Base-by-base conservation (phyloP, 2,113 vertebrate species). In the Prolemur simus region DNA sequence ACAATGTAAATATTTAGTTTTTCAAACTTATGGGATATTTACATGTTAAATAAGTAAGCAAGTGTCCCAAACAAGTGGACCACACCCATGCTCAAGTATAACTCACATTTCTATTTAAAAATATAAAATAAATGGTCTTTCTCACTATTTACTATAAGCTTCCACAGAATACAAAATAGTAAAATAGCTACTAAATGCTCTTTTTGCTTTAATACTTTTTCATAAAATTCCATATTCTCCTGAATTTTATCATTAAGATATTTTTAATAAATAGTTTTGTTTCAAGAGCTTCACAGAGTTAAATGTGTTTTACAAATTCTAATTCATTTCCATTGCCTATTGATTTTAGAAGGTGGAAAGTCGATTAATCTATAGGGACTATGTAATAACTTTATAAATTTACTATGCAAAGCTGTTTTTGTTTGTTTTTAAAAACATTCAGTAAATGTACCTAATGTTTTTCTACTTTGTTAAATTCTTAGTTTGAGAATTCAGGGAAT, bases 391-490 rank as follows among this genome's bases (percentile, higher is more conserved):
- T 52, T 71, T 34, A 32, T 81, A 52, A 8, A 63, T 73, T 78
- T 87, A 63, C 52, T 76, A 15, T 66, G 4, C 14, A 95, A 76
- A 94, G 11, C 4, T 82, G 6, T 73, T 93, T 80, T 6, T 64
- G 4, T 89, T 85, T 45, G 15, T 3, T 45, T 58, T 78, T 83
- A 23, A 1, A 63, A 91, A 73, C 8, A 87, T 73, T 87, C 5
- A n/a, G 25, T 52, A 85, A 49, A 84, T 58, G 81, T 90, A 85
- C 32, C 14, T 69, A 56, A 74, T 84, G 8, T 39, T 95, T 80
- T 88, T 87, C 63, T 64, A 56, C 60, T 71, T n/a, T 86, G 9
- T 91, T 32, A 78, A 58, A 95, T 95, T 86, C 47, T 94, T 29
- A 69, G 14, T 68, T 77, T 96, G 23, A 95, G 18, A 52, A 87